Evolutionary conservation across 2,888 invertebrate species (phyloP).

Genomic region (Atrina japonica): DNA sequence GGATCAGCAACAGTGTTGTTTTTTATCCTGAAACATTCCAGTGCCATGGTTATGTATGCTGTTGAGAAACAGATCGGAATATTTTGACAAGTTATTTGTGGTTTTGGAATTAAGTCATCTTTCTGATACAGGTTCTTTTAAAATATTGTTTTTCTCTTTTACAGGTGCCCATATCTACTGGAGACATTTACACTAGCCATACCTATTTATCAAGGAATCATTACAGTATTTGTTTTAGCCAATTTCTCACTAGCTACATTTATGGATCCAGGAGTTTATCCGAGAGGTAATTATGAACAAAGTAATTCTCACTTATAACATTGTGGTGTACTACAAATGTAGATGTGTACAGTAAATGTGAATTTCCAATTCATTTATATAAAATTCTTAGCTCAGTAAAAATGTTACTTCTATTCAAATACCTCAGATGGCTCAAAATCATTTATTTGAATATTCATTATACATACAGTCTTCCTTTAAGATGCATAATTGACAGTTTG

Average conservation of each 20-base stretch:
- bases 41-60: too few relatives aligned
- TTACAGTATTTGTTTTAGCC: conserved; percentile 98
- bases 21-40: too few relatives aligned
- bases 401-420: too few relatives aligned
- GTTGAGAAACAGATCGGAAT: neutral
- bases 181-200: conserved; percentile 65
- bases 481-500: too few relatives aligned
- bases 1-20: too few relatives aligned
- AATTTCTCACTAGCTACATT: conserved; percentile 99
- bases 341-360: too few relatives aligned
- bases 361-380: too few relatives aligned
- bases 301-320: neutral
- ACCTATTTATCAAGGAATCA: conserved; percentile 92
- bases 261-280: conserved; percentile 99
- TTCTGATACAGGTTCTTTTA: neutral
- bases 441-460: too few relatives aligned
- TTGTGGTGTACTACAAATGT: neutral
- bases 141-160: conserved; percentile 23
- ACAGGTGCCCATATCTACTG: conserved; percentile 74
- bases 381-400: too few relatives aligned
- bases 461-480: too few relatives aligned
- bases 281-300: conserved; percentile 95
- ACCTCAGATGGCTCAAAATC: too few relatives aligned
- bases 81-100: conserved; percentile 2
- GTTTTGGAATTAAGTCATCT: conserved; percentile 3